These are phyloP conservation scores for Drosophila malerkotliana DNA, from an alignment of 1,140 invertebrate species.

Conservation along the genomic window DNA sequence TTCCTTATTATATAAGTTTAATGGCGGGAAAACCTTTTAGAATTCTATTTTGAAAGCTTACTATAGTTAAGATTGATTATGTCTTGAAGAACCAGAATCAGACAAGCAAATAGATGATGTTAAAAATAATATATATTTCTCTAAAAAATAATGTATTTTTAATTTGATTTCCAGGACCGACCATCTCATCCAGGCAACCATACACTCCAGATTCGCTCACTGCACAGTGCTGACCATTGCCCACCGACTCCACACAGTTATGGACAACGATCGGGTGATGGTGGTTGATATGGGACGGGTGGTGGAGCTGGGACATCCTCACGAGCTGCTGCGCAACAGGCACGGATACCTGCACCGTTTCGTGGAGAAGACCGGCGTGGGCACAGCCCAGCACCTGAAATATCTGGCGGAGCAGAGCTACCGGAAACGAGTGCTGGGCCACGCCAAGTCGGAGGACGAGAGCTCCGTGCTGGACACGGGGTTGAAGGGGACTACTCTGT, in stretches of 20 bases:
- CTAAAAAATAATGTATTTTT: conserved; percentile 1
- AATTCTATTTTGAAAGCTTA: too few relatives aligned
- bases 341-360: conserved; percentile 84
- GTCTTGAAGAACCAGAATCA: too few relatives aligned
- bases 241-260: conserved; percentile 92
- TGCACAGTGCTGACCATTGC: conserved; percentile 94
- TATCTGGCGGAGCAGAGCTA: conserved; percentile 75
- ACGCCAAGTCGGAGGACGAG: conserved; percentile 10
- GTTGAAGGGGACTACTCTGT: conserved; percentile 61
- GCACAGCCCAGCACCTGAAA: conserved; percentile 64
- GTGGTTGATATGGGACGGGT: conserved; percentile 89
- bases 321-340: conserved; percentile 87
- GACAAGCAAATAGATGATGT: too few relatives aligned
- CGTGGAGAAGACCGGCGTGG: conserved; percentile 73
- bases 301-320: conserved; percentile 89
- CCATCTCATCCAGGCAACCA: conserved; percentile 90
- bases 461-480: conserved; percentile 21
- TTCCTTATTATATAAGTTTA: not conserved
- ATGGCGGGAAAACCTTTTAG: not conserved
- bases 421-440: conserved; percentile 60
- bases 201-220: conserved; percentile 88
- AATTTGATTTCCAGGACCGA: conserved; percentile 85
- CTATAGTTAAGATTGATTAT: too few relatives aligned
- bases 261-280: conserved; percentile 90
- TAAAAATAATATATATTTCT: not conserved